Evolutionary conservation across 2,888 invertebrate species (phyloP).

Genomic region (Philopedon plagiatum): DNA sequence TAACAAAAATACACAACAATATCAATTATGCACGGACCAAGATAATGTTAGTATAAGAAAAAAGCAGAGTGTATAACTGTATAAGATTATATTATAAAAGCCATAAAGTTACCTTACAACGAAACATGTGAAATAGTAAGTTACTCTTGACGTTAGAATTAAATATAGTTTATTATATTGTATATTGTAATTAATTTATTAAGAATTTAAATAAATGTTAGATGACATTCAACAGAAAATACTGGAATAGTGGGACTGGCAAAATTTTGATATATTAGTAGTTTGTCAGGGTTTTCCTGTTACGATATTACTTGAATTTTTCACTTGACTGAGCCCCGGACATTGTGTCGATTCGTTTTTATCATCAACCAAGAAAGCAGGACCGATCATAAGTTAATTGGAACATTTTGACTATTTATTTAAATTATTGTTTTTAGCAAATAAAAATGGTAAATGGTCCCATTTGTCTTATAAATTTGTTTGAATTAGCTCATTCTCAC

Average conservation of each 20-base stretch:
- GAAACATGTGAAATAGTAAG: constrained; percentile 12
- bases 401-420: no score
- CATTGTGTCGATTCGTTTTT: no score
- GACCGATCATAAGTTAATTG: no score
- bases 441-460: no score
- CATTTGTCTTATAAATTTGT: no score
- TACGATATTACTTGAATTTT: no score
- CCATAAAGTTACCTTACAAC: constrained; percentile 21
- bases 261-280: not conserved
- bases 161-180: constrained; percentile 10
- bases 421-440: no score
- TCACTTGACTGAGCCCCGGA: no score
- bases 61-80: constrained; percentile 5
- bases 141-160: constrained; percentile 12
- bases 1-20: constrained; percentile 36
- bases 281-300: no score
- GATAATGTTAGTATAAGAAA: constrained; percentile 59
- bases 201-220: not conserved
- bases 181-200: not conserved
- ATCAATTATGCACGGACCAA: constrained; percentile 63
- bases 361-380: no score
- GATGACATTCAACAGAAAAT: not conserved
- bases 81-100: not conserved
- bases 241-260: not conserved
- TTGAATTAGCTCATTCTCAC: no score